Conservation (phyloP, 2,888 invertebrate species). For the Sinodicranocentrus sp. region DNA sequence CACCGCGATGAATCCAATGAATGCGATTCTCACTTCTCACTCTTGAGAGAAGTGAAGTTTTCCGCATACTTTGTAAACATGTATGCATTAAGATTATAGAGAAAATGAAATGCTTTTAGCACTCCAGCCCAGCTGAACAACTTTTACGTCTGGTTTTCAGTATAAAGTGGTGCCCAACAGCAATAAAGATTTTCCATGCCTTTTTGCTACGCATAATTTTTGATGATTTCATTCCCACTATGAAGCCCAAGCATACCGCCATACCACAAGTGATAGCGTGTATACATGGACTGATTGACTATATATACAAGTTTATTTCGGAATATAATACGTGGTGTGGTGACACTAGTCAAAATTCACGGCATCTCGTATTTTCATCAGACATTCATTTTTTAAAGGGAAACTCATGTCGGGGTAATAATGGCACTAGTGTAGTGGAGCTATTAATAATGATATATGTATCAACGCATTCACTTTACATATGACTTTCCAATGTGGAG, state of each 20-base stretch:
- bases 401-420: constrained; percentile 38
- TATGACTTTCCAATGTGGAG: neutral
- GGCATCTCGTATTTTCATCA: neutral
- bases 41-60: neutral
- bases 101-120: neutral
- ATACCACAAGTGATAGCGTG: too few relatives aligned
- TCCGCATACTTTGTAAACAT: neutral
- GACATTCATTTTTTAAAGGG: constrained; percentile 41
- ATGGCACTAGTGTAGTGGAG: constrained; percentile 13
- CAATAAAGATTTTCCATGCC: constrained; percentile 56
- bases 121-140: neutral
- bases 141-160: neutral
- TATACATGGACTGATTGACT: neutral
- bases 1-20: too few relatives aligned
- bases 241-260: neutral
- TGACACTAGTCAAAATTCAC: constrained; percentile 15
- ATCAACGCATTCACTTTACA: constrained; percentile 22
- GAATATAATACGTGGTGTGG: neutral
- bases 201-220: constrained; percentile 48
- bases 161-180: constrained; percentile 23
- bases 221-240: constrained; percentile 33
- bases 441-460: constrained; percentile 51
- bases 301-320: neutral
- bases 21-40: constrained; percentile 8
- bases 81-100: neutral